Evolutionary conservation across 1,140 invertebrate species (phyloP), one percentile per base, ranked within the genome.

Genomic region (Nasonia longicornis): DNA sequence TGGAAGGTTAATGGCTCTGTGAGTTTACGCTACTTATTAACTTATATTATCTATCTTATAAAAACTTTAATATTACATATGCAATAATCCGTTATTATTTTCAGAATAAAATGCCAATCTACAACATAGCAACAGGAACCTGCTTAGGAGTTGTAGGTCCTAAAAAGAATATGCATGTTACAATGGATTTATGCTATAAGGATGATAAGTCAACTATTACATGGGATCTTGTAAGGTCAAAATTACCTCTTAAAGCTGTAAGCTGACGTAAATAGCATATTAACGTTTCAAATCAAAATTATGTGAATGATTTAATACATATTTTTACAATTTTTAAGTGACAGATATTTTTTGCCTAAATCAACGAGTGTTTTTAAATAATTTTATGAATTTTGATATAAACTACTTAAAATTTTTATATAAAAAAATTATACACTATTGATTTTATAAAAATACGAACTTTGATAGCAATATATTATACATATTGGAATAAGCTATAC

Each of bases 81-180:
- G 14, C 63, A 42, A 58, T 63, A 73, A 75, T 73, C 69, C 80
- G 80, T 80, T 22, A 75, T 29, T 76, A 35, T 83, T 86, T 91
- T 26, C 83, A 96, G 94, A 93, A 91, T 80, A 91, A 92, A 58
- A 94, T 94, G 85, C 94, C 96, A 20, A 93, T 98, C 76, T 98
- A 97, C 87, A 98, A 97, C 86, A 92, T 95, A 84, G 96, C 96
- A 22, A 94, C 95, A 48, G 97, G 97, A 1, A 95, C 95, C 64
- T 98, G 97, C 87, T 88, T 98, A 20, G 94, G 94, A 26, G 94
- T 92, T 0, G 86, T 92, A 6, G 88, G 91, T 1, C 88, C 91
- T 4, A 86, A 88, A 66, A 89, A 91, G 8, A 91, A 92, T 14
- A 91, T 94, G 29, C 89, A 91, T 6, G 84, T 97, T 4, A 86